Base-by-base conservation (phyloP, 2,888 invertebrate species). In the Pachymerium ferrugineum region DNA sequence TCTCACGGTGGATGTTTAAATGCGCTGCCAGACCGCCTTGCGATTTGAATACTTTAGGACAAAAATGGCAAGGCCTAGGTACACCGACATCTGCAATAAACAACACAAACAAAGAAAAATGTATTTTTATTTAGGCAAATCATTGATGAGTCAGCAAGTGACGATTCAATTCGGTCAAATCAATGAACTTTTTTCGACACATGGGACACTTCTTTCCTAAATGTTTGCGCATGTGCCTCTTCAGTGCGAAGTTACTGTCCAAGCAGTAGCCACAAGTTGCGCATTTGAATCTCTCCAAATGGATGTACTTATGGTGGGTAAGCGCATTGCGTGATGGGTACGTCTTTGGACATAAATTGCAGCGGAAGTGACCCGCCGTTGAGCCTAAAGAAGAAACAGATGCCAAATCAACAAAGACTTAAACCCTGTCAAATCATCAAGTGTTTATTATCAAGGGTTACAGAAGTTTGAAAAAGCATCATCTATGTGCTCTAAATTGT, bases 231-330 rank as follows among this genome's bases (percentile, higher is more conserved):
- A 28, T 16, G 31, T 72, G 72, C 30, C 28, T 38, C 16, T 72
- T 22, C 19, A 72, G 31, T 42, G 25, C 25, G 16, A 28, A 29
- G 54, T 72, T 72, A 35, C 72, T 72, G 25, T 72, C 72, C 19
- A 22, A 72, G 16, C 72, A 72, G 12, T 72, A 47, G 30, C 72
- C 54, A 16, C 72, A 72, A 25, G 29, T 47, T 16, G 54, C n/a
- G 31, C 72, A 72, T 28, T 72, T 42, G 72, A 72, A 72, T 12
- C 72, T 22, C 25, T 47, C 72, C n/a, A n/a, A 16, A 30, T 72
- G 72, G 72, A 72, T 54, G 54, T 72, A 42, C 3, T 28, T 28
- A 22, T 72, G 72, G 47, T 72, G 38, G 47, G 47, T 42, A 19
- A 38, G 72, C 12, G 72, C 25, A 31, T 42, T 72, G 72, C 72